Conservation (phyloP, 92 coral and sea anemone species). For the Epizoanthus fatuus region DNA sequence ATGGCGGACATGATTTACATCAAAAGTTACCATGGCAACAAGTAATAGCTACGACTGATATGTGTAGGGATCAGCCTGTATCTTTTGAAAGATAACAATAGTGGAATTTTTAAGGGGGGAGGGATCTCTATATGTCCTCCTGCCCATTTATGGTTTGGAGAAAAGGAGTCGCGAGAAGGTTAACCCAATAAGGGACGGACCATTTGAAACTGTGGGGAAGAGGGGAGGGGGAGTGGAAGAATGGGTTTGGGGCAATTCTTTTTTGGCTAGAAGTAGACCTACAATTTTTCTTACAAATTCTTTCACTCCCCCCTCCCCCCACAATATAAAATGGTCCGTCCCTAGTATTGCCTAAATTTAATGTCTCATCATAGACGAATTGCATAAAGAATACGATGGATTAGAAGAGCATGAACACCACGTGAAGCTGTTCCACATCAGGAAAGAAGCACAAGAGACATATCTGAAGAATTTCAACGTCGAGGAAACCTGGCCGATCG, state of each 20-base stretch:
- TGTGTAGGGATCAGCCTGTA: too few relatives aligned
- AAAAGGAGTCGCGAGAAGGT: too few relatives aligned
- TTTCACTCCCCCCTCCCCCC: not conserved
- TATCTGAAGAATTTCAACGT: conserved; percentile 59
- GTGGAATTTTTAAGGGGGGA: too few relatives aligned
- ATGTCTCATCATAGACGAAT: not conserved
- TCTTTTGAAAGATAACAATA: too few relatives aligned
- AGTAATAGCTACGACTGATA: too few relatives aligned
- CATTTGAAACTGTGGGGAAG: not conserved
- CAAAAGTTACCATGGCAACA: too few relatives aligned
- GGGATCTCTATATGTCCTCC: too few relatives aligned
- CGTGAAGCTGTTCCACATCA: conserved; percentile 61
- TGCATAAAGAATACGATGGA: too few relatives aligned
- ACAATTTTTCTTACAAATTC: not conserved
- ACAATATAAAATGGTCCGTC: too few relatives aligned
- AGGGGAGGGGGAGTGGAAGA: not conserved
- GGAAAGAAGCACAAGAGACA: conserved; percentile 46
- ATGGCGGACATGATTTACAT: too few relatives aligned
- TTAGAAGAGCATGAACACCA: conserved; percentile 37
- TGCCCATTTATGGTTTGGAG: too few relatives aligned
- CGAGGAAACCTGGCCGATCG: conserved; percentile 75
- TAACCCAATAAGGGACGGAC: not conserved
- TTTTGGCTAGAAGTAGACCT: not conserved
- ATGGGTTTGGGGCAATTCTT: not conserved
- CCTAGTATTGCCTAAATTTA: not conserved